Conservation (phyloP, 2,888 invertebrate species). For the Biston stratarius region DNA sequence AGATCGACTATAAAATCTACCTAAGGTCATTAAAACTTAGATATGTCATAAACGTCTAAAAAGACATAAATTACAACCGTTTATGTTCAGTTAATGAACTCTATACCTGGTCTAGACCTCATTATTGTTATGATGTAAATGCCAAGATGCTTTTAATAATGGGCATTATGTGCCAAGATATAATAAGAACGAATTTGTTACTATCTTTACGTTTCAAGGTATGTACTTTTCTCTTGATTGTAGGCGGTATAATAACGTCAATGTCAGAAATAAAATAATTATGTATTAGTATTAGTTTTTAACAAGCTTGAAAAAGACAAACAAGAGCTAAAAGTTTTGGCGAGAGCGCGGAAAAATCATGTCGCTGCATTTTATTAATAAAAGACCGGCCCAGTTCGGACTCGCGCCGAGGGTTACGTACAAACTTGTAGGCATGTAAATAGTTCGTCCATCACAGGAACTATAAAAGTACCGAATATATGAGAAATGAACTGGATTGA, state of each 20-base stretch:
- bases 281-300: background rate
- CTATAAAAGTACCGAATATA: too few species aligned
- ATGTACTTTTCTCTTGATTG: constrained; percentile 21
- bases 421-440: too few species aligned
- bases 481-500: too few species aligned
- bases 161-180: constrained; percentile 37
- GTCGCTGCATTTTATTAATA: too few species aligned
- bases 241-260: background rate
- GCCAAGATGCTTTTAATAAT: constrained; percentile 42
- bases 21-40: background rate
- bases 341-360: too few species aligned
- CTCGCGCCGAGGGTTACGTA: too few species aligned
- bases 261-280: background rate
- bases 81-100: constrained; percentile 39
- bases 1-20: background rate
- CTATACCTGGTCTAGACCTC: constrained; percentile 39
- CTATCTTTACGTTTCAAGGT: constrained; percentile 13
- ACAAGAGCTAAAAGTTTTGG: too few species aligned
- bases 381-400: too few species aligned
- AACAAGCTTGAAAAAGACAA: too few species aligned
- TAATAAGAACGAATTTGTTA: constrained; percentile 28
- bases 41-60: constrained; percentile 13
- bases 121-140: constrained; percentile 42
- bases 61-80: constrained; percentile 28
- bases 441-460: too few species aligned